phyloP scores from a whole-genome alignment of 2,797 vertebrate genomes.

The Bryconaethiops microstoma region DNA sequence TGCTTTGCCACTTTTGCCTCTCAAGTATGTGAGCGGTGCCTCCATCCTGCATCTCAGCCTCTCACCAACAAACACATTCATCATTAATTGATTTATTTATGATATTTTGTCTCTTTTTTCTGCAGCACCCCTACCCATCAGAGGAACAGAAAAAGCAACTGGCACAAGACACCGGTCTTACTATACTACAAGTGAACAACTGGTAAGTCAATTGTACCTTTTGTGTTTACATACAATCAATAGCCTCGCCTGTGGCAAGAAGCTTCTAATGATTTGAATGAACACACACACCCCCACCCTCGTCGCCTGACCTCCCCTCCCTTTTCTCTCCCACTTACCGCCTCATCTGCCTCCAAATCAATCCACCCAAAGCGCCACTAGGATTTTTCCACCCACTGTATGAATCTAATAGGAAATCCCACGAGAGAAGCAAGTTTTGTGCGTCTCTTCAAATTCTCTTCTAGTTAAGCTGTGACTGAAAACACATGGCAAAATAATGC shows the following conservation, averaged over 20 bases:
- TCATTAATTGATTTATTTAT: conserved; percentile 60
- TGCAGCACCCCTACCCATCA: conserved; percentile 97
- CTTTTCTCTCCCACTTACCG: conserved; percentile 62
- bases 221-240: conserved; percentile 74
- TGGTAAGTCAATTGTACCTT: conserved; percentile 82
- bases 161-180: conserved; percentile 99
- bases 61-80: conserved; percentile 67
- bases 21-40: conserved; percentile 25
- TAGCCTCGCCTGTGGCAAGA: conserved; percentile 72
- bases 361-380: conserved; percentile 72
- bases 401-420: conserved; percentile 65
- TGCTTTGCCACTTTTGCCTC: conserved; percentile 67
- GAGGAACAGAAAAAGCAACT: conserved; percentile 99
- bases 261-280: conserved; percentile 79
- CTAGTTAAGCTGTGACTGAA: background rate
- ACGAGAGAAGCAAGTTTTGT: conserved; percentile 64
- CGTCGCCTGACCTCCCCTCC: conserved; percentile 42
- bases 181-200: conserved; percentile 91
- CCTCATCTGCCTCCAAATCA: conserved; percentile 73
- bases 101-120: conserved; percentile 68
- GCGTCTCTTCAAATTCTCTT: conserved; percentile 10
- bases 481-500: background rate
- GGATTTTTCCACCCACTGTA: conserved; percentile 69
- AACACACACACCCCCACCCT: conserved; percentile 66
- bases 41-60: conserved; percentile 44